Evolutionary conservation across 2,113 vertebrate genomes (phyloP), one percentile per base, ranked within the genome.

Genomic region (Cromileptes altivelis): DNA sequence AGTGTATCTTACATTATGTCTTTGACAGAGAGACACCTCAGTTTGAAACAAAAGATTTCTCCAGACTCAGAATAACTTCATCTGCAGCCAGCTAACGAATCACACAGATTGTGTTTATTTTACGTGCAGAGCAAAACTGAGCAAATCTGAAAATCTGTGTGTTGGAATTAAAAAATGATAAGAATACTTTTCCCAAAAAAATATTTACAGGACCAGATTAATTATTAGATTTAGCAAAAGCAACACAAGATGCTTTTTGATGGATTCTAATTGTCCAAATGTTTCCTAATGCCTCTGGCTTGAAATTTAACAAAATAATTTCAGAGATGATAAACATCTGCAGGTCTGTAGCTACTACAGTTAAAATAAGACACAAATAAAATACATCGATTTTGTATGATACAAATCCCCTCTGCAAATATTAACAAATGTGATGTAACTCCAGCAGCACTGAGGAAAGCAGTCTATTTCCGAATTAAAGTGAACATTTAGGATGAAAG

Each of bases 401-500:
- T 47, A 60, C 49, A 81, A 72, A 74, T 53, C 40, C 18, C 52
- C 17, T 12, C 18, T 62, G 69, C 30, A 76, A 67, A 70, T 78
- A 18, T 61, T 52, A 83, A 79, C 53, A 69, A 68, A 82, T 49
- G 57, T 64, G 50, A 81, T 88, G 80, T 77, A 79, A 81, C 67
- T 15, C 21, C 33, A 67, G 27, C 69, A 78, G 40, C 75, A 19
- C 1, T 57, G 42, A 52, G 0, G 37, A 30, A 73, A 69, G 71
- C 6, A 42, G n/a, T 30, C 25, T 47, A 78, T 85, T 72, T 71
- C 55, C 55, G 68, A 81, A 90, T 75, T 70, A 80, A 92, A 89
- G 60, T 60, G 47, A 86, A 82, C 75, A 72, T 82, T 88, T 73
- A 64, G 57, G 78, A 88, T 92, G 78, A 91, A 87, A 87, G 56